Evolutionary conservation across 2,888 invertebrate genomes (phyloP), one percentile per base, ranked within the genome.

Genomic region (Epiblema foenella): DNA sequence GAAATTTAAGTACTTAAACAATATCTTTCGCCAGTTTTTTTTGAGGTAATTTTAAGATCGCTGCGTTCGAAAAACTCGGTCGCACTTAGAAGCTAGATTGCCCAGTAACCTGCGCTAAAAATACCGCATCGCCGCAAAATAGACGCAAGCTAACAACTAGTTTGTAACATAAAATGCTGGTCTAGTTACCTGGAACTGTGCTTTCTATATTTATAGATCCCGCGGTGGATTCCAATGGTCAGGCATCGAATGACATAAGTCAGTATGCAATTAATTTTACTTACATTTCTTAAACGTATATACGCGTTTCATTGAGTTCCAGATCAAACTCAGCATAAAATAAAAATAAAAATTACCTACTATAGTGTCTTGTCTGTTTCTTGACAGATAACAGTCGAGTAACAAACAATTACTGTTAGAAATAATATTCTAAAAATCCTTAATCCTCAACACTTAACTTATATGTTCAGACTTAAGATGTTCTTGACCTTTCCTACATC

Each of bases 161-260:
- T 71, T 56, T 65, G 60, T 60, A 66, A 60, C 59, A 67, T 71
- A 62, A 71, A 71, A 66, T 67, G 37, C 71, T 71, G 60, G 66
- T 71, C 66, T 70, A 70, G 65, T 64, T 60, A 70, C 59, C 62
- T 71, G 66, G 70, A 70, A 70, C 66, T 70, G 65, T 66, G 71
- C 51, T 56, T 67, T 66, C 59, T 62, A 51, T 70, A 70, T 66
- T 70, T 66, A 66, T 66, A 67, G 66, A 71, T 58, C 10, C 64
- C 39, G n/a, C 62, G 54, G 39, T n/a, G 10, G 56, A 56, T 62
- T 56, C 37, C 62, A 24, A 17, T 39, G 57, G 18, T 39, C 46
- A 52, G 37, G 54, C 20, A 37, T 51, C 18, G 17, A 58, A 20
- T 37, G 37, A 56, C 20, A n/a, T n/a, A 11, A 17, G 29, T 60